Base-by-base conservation (phyloP, 2,113 vertebrate species). In the Ramphastos sulfuratus region DNA sequence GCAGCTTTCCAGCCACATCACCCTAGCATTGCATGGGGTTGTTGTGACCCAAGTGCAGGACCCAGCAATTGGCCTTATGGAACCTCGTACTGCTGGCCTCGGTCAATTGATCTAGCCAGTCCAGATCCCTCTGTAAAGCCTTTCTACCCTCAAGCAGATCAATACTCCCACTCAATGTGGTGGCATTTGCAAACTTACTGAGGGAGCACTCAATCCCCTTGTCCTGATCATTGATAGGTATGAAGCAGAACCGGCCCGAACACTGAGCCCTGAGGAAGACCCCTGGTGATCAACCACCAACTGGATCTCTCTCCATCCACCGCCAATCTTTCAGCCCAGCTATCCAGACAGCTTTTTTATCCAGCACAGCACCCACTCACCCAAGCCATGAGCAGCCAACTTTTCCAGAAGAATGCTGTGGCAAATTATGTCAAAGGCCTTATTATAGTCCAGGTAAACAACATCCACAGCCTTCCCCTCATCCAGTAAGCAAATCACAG, bases 41-140 rank as follows among this genome's bases (percentile, higher is more conserved):
- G 52, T 65, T 44, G 48, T 50, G 20, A 35, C 15, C 27, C 20
- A 56, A n/a, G 9, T 30, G 15, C 37, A 56, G 30, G 23, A 77
- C 24, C 20, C 0, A 0, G 21, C 8, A 27, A 15, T 46, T 4
- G 5, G 3, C 24, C 35, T 54, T 28, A 9, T 27, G 50, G 31
- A 60, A 52, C 5, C 9, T 50, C 35, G 28, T 3, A 6, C 14
- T 3, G 0, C 1, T 70, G 50, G 17, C 5, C 48, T 70, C 1
- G 1, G 11, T 5, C 28, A 59, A 60, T 15, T 0, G 0, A 50
- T 13, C 15, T 50, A n/a, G 31, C 4, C 50, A 35, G 39, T 16
- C 52, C 39, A 37, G 23, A 18, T 56, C 28, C 24, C 5, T 85
- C 61, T 85, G 46, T 4, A 82, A 16, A 42, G 10, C 46, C 28